Percentiles rank a stretch among this genome's conserved stretches.
phyloP scores from a whole-genome alignment of 1,140 invertebrate genomes.

The Diprion similis region DNA sequence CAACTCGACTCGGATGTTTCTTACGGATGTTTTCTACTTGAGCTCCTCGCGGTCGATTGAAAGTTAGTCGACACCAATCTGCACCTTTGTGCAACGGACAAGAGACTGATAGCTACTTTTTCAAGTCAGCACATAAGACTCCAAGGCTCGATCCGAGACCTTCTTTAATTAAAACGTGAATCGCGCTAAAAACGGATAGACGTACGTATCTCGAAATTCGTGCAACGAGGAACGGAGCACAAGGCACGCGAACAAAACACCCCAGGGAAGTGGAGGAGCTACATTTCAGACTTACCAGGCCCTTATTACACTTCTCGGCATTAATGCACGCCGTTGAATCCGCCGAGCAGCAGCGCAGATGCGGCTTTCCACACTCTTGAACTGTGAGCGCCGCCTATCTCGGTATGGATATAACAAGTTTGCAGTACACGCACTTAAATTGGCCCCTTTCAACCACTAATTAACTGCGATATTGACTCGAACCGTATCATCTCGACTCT shows the following conservation, averaged over 20 bases:
- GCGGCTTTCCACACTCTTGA: background rate
- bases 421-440: constrained; percentile 26
- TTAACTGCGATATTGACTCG: constrained; percentile 39
- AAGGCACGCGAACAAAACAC: no score
- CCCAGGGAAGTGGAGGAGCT: no score
- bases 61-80: background rate
- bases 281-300: no score
- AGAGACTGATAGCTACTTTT: background rate
- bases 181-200: no score
- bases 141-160: no score
- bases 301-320: no score
- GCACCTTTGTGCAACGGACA: background rate
- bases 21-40: background rate
- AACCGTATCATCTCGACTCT: background rate
- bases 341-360: no score
- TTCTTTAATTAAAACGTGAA: no score
- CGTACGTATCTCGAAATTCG: no score
- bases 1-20: background rate
- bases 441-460: constrained; percentile 31
- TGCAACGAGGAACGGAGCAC: no score
- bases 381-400: background rate
- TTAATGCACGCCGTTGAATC: no score
- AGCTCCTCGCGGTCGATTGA: background rate
- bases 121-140: no score
- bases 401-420: background rate